Percentiles rank a stretch among this genome's conserved stretches.
Evolutionary conservation across 2,113 vertebrate species (phyloP).

Genomic region (Salvelinus alpinus): DNA sequence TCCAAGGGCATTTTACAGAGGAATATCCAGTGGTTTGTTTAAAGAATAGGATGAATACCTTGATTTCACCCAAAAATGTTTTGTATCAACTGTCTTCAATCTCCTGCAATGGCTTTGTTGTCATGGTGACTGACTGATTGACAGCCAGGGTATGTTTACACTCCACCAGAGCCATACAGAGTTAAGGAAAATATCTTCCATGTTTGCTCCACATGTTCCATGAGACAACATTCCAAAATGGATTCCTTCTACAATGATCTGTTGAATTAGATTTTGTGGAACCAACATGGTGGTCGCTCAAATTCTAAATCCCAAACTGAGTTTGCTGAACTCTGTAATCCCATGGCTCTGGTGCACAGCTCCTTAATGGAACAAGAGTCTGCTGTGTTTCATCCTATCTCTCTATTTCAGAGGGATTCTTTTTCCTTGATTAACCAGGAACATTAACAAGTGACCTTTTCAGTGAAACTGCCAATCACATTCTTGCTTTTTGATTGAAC

Average conservation of each 20-base stretch:
- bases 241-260: not conserved
- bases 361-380: not conserved
- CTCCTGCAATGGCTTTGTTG: not conserved
- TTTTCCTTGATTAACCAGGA: not conserved
- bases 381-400: not conserved
- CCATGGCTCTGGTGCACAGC: not conserved
- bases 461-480: not conserved
- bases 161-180: not conserved
- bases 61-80: slow-evolving; percentile 3
- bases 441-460: not conserved
- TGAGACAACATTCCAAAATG: not conserved
- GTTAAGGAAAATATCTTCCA: not conserved
- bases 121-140: not conserved
- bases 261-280: not conserved
- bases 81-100: not conserved
- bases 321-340: not conserved
- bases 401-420: not conserved
- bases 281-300: not conserved
- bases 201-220: not conserved
- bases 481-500: not conserved
- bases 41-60: not conserved
- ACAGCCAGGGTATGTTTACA: not conserved
- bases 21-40: not conserved
- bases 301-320: not conserved
- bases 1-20: not conserved